These are phyloP conservation scores for Dugesia japonica DNA, from an alignment of 2,888 invertebrate genomes.

Conservation along the genomic window DNA sequence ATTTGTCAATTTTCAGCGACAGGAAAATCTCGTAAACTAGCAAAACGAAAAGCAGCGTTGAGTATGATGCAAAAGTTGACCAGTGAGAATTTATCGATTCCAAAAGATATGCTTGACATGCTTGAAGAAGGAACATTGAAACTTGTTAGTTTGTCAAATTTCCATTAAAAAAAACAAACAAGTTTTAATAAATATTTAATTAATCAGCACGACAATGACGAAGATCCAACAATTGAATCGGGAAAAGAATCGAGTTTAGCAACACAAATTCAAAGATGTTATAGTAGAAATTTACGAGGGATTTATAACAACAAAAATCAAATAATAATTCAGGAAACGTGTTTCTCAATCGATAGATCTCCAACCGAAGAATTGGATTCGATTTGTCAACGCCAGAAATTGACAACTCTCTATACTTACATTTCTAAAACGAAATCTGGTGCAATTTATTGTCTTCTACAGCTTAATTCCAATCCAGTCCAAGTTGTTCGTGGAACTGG, in stretches of 20 bases:
- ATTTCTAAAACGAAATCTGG: conserved; percentile 27
- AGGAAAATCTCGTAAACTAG: conserved; percentile 27
- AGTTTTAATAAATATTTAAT: no score
- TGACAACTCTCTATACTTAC: conserved; percentile 27
- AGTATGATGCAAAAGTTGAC: background rate
- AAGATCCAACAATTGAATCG: background rate
- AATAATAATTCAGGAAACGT: background rate
- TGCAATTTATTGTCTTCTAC: conserved; percentile 17
- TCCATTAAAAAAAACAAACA: no score
- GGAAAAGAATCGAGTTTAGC: background rate
- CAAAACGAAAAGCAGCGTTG: conserved; percentile 24
- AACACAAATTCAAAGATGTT: background rate
- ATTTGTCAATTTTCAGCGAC: background rate
- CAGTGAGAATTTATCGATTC: conserved; percentile 25
- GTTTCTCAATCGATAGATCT: background rate
- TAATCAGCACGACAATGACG: background rate
- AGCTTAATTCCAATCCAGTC: conserved; percentile 25
- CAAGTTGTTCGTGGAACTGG: conserved; percentile 23
- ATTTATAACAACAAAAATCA: background rate
- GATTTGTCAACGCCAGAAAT: background rate
- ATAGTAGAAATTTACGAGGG: conserved; percentile 10
- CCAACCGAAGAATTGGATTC: background rate
- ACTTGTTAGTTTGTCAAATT: background rate
- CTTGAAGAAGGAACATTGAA: conserved; percentile 25
- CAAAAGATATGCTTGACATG: conserved; percentile 26